phyloP scores from a whole-genome alignment of 1,140 invertebrate species.

The Drosophila serrata region DNA sequence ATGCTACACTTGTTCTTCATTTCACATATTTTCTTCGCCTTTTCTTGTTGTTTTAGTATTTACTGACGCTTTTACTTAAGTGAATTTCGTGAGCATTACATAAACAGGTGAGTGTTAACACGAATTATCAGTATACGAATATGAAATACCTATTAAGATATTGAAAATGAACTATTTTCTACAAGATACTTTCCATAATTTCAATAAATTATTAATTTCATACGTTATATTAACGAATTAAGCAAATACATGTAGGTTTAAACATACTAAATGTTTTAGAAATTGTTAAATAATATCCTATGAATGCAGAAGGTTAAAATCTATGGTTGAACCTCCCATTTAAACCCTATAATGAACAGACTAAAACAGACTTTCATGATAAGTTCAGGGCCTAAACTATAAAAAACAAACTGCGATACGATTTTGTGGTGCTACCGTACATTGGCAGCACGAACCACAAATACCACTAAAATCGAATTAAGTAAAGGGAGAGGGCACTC shows the following conservation, averaged over 20 bases:
- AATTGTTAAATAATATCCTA: too few species aligned
- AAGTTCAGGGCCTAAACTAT: slow-evolving; percentile 9
- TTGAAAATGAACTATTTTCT: too few species aligned
- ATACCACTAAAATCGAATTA: slow-evolving; percentile 53
- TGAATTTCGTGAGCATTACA: slow-evolving; percentile 69
- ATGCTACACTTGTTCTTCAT: slow-evolving; percentile 55
- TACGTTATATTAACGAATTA: too few species aligned
- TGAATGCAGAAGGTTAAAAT: background rate
- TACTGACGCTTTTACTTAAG: slow-evolving; percentile 61
- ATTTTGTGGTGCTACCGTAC: slow-evolving; percentile 8
- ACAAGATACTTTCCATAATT: background rate
- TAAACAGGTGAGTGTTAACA: slow-evolving; percentile 58
- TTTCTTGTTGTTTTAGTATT: slow-evolving; percentile 48
- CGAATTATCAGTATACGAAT: slow-evolving; percentile 16
- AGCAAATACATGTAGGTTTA: too few species aligned
- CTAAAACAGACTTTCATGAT: background rate
- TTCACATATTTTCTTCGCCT: slow-evolving; percentile 6
- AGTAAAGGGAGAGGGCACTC: slow-evolving; percentile 44
- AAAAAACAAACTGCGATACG: background rate
- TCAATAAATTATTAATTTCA: background rate
- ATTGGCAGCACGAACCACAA: slow-evolving; percentile 30
- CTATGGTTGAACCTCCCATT: background rate
- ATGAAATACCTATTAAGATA: slow-evolving; percentile 1
- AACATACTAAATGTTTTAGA: too few species aligned
- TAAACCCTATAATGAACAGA: background rate